Evolutionary conservation across 35 echinoderm and acorn worm species (phyloP).

Genomic region (Lytechinus pictus): DNA sequence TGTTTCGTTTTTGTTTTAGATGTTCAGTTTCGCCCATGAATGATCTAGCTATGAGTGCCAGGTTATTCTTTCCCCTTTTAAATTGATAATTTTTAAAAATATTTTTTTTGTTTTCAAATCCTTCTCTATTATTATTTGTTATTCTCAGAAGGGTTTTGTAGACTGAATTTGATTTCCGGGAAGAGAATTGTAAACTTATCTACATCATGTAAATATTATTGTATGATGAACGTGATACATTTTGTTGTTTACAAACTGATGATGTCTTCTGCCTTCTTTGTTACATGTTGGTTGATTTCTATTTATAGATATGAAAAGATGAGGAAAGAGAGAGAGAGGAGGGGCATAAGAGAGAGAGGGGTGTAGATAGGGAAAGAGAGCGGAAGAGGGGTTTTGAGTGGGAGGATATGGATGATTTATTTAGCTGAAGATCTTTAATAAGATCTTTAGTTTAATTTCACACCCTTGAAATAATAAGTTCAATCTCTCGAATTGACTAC

Average conservation of each 20-base stretch:
- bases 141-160: neutral
- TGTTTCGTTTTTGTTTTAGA: neutral
- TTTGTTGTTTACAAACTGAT: conserved; percentile 55
- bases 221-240: conserved; percentile 46
- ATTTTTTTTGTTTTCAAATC: conserved; percentile 11
- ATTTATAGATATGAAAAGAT: neutral
- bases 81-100: neutral
- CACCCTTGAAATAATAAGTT: no score
- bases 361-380: neutral
- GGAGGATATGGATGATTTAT: no score
- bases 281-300: neutral
- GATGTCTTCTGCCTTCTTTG: neutral
- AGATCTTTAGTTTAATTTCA: no score
- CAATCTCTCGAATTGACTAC: no score
- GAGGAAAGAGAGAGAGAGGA: neutral
- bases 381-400: no score
- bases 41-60: neutral
- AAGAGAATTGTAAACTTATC: conserved; percentile 28
- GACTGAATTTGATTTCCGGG: neutral
- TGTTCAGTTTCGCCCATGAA: neutral
- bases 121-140: conserved; percentile 32
- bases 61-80: neutral
- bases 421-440: no score
- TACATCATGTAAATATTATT: conserved; percentile 57
- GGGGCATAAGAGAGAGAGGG: neutral